These are phyloP conservation scores for Drosophila mayri DNA, from an alignment of 1,140 invertebrate genomes.

Conservation along the genomic window DNA sequence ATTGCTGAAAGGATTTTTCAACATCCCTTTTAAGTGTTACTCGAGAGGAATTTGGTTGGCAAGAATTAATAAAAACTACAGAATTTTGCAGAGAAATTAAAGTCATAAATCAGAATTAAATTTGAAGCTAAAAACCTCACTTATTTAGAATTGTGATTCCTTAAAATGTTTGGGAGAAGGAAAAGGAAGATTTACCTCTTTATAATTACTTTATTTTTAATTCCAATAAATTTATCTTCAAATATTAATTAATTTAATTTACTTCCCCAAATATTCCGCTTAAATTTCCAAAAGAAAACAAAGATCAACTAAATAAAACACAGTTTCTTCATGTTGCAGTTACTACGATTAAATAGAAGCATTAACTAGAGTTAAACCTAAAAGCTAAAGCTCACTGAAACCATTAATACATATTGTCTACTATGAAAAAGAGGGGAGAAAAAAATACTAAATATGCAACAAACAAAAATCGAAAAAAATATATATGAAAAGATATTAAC, in stretches of 20 bases:
- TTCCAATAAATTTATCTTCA: too few species aligned
- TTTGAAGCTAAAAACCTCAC: background rate
- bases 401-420: slow-evolving; percentile 61
- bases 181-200: background rate
- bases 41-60: slow-evolving; percentile 9
- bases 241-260: background rate
- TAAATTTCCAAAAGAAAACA: background rate
- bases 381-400: slow-evolving; percentile 40
- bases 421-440: slow-evolving; percentile 20
- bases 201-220: too few species aligned
- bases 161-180: background rate
- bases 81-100: background rate
- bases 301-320: slow-evolving; percentile 42
- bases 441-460: slow-evolving; percentile 60
- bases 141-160: background rate
- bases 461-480: slow-evolving; percentile 35
- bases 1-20: slow-evolving; percentile 47
- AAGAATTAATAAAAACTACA: slow-evolving; percentile 17
- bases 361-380: slow-evolving; percentile 45
- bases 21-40: slow-evolving; percentile 27
- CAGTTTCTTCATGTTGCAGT: slow-evolving; percentile 61
- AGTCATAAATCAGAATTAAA: slow-evolving; percentile 3
- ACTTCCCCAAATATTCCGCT: slow-evolving; percentile 1
- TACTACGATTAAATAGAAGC: slow-evolving; percentile 46
- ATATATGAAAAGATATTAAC: slow-evolving; percentile 51